Evolutionary conservation across 2,113 vertebrate genomes (phyloP).

Genomic region (Aegithalos caudatus): DNA sequence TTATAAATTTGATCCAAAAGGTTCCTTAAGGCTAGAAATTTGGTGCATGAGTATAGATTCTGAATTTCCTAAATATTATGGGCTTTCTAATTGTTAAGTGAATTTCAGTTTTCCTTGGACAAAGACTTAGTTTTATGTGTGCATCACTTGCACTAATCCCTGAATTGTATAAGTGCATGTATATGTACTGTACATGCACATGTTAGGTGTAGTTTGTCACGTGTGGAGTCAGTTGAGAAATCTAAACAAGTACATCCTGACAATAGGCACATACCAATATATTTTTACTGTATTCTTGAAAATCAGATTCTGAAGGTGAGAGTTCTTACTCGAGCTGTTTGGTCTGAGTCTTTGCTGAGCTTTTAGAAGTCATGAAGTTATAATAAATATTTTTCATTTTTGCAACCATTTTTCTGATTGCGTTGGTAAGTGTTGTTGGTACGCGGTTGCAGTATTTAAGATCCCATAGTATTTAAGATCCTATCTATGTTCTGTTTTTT

Average conservation of each 20-base stretch:
- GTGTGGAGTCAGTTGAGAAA: neutral
- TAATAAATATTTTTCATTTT: neutral
- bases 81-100: neutral
- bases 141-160: neutral
- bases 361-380: neutral
- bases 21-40: neutral
- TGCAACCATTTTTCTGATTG: neutral
- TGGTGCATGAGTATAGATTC: neutral
- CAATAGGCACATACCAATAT: too few species aligned
- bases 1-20: neutral
- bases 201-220: neutral
- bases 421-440: rapidly evolving
- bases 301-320: neutral
- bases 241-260: neutral
- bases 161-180: neutral
- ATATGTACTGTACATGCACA: rapidly evolving
- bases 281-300: neutral
- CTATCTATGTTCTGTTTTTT: neutral
- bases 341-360: neutral
- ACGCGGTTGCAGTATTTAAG: neutral
- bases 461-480: neutral
- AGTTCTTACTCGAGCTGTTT: neutral
- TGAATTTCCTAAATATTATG: neutral
- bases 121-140: neutral
- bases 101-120: neutral